These are phyloP conservation scores for Cheilosia vulpina DNA, from an alignment of 2,888 invertebrate species.

Conservation along the genomic window DNA sequence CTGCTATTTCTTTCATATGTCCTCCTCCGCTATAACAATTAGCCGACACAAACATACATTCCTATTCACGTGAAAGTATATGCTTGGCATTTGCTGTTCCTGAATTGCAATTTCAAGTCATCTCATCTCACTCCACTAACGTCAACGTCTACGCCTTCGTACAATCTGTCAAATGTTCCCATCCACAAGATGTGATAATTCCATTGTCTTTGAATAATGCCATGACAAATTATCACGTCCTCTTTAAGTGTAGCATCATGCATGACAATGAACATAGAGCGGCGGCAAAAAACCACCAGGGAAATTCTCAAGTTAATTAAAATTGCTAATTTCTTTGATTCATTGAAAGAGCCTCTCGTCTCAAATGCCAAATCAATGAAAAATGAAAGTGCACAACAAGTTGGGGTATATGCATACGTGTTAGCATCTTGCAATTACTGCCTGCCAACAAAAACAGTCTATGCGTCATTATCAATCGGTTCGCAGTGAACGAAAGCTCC, in stretches of 20 bases:
- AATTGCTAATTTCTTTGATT: constrained; percentile 66
- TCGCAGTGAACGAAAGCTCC: constrained; percentile 52
- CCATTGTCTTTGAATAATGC: constrained; percentile 35
- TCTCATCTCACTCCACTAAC: background rate
- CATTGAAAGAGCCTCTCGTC: constrained; percentile 38
- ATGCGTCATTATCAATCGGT: constrained; percentile 66
- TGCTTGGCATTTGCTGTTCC: background rate
- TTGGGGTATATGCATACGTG: constrained; percentile 31
- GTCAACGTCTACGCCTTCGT: constrained; percentile 1
- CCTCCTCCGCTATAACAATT: background rate
- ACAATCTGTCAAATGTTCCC: constrained; percentile 17
- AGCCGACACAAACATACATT: background rate
- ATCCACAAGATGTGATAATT: constrained; percentile 6
- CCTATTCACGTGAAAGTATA: too few relatives aligned
- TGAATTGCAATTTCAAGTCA: background rate
- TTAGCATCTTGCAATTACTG: constrained; percentile 59
- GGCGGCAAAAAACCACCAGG: constrained; percentile 5
- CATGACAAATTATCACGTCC: constrained; percentile 25
- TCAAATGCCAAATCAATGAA: constrained; percentile 65
- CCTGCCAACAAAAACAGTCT: constrained; percentile 44
- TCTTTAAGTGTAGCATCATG: constrained; percentile 36
- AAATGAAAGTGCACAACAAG: constrained; percentile 55
- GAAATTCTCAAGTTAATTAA: constrained; percentile 57
- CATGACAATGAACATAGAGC: constrained; percentile 38
- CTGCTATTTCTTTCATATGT: too few relatives aligned